phyloP scores from a whole-genome alignment of 2,113 vertebrate species.

The Xerus inauris region DNA sequence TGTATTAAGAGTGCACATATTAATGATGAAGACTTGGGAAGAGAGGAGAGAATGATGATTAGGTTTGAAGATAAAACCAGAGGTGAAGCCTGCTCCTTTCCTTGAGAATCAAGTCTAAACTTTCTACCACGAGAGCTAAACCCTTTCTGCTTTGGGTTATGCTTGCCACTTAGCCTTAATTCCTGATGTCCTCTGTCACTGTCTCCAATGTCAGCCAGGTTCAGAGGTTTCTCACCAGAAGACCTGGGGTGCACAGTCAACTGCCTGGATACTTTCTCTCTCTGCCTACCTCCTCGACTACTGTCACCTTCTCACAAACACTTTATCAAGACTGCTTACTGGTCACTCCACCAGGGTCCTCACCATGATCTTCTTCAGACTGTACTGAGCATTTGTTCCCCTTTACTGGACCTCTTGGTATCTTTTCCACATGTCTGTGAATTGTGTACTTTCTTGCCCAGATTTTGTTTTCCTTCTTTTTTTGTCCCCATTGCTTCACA shows the following conservation, averaged over 20 bases:
- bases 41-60: background rate
- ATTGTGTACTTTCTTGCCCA: background rate
- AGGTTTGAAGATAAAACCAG: background rate
- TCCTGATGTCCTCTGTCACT: background rate
- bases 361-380: background rate
- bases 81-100: background rate
- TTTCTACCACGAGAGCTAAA: background rate
- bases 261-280: background rate
- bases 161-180: background rate
- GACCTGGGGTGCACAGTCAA: background rate
- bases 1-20: background rate
- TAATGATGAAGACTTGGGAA: background rate
- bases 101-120: background rate
- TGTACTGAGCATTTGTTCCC: background rate
- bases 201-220: background rate
- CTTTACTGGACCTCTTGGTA: background rate
- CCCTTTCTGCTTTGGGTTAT: too few relatives aligned
- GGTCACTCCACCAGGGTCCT: background rate
- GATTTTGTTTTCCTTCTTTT: background rate
- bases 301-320: background rate
- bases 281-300: background rate
- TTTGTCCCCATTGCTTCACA: background rate
- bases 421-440: background rate
- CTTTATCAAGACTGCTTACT: background rate
- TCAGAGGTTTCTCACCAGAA: background rate